Percentiles rank a stretch among this genome's conserved stretches.
Evolutionary conservation across 2,888 invertebrate species (phyloP).

Genomic region (Protophormia terraenovae): DNA sequence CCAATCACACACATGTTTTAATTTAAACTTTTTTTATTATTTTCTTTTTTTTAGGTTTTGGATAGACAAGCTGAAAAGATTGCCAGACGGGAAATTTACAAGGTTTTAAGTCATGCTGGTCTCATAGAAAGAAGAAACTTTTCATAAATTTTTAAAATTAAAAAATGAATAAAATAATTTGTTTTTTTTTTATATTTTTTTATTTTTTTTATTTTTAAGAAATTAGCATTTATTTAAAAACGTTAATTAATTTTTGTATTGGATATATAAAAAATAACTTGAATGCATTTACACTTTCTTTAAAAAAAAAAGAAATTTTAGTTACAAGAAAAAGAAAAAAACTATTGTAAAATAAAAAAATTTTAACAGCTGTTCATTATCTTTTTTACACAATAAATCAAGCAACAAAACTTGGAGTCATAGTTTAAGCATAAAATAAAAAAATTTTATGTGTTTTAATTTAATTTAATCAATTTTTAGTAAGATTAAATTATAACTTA

Average conservation of each 20-base stretch:
- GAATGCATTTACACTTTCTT: constrained; percentile 28
- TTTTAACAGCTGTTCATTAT: background rate
- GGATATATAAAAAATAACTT: constrained; percentile 20
- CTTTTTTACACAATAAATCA: constrained; percentile 9
- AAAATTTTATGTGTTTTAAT: constrained; percentile 15
- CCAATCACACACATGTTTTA: background rate
- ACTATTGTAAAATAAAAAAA: constrained; percentile 26
- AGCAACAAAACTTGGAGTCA: constrained; percentile 34
- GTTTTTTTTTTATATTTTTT: background rate
- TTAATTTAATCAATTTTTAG: background rate
- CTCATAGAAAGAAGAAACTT: constrained; percentile 80
- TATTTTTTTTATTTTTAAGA: no score
- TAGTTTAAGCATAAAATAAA: constrained; percentile 55
- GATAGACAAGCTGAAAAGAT: constrained; percentile 85
- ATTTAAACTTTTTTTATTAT: constrained; percentile 1
- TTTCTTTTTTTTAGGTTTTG: constrained; percentile 81
- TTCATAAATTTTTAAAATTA: constrained; percentile 45
- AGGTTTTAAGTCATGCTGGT: constrained; percentile 85
- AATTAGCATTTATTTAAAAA: constrained; percentile 57
- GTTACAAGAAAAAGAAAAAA: constrained; percentile 2
- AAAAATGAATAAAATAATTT: background rate
- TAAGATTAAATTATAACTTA: background rate
- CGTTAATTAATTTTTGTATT: background rate
- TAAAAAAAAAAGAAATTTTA: background rate
- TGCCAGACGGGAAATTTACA: constrained; percentile 85